Evolutionary conservation across 2,113 vertebrate species (phyloP).

Genomic region (Epinephelus lanceolatus): DNA sequence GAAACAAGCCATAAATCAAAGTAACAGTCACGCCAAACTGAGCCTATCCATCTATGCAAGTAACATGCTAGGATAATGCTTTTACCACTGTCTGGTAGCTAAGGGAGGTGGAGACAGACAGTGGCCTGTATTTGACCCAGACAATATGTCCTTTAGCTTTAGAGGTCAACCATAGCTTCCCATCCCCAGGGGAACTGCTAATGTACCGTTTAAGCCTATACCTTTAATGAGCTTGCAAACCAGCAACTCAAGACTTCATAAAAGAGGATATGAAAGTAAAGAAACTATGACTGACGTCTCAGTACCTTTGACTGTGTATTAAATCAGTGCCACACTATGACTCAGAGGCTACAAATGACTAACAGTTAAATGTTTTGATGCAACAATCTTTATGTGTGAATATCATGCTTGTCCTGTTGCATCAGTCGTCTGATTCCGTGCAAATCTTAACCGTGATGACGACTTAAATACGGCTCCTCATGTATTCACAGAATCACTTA

Average conservation of each 20-base stretch:
- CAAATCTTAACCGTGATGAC: not conserved
- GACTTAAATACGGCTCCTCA: not conserved
- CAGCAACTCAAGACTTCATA: not conserved
- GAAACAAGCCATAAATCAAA: conserved; percentile 52
- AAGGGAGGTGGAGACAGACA: conserved; percentile 41
- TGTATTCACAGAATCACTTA: not conserved
- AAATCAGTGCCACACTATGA: not conserved
- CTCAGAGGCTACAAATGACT: not conserved
- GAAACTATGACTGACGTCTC: not conserved
- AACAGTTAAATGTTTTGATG: conserved; percentile 19
- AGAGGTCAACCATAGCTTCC: conserved; percentile 33
- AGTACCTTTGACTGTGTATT: not conserved
- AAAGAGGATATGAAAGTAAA: not conserved
- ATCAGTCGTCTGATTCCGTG: not conserved
- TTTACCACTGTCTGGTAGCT: conserved; percentile 56
- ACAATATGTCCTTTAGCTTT: conserved; percentile 36
- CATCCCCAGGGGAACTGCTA: conserved; percentile 8
- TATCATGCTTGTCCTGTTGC: not conserved
- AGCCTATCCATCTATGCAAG: conserved; percentile 31
- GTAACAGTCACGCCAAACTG: conserved; percentile 40
- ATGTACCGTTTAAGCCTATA: not conserved
- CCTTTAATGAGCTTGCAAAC: conserved; percentile 5
- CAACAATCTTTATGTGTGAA: not conserved
- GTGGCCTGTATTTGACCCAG: conserved; percentile 41
- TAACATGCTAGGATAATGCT: conserved; percentile 29